Conservation (phyloP, 2,113 vertebrate species). For the Actenoides lindsayi region DNA sequence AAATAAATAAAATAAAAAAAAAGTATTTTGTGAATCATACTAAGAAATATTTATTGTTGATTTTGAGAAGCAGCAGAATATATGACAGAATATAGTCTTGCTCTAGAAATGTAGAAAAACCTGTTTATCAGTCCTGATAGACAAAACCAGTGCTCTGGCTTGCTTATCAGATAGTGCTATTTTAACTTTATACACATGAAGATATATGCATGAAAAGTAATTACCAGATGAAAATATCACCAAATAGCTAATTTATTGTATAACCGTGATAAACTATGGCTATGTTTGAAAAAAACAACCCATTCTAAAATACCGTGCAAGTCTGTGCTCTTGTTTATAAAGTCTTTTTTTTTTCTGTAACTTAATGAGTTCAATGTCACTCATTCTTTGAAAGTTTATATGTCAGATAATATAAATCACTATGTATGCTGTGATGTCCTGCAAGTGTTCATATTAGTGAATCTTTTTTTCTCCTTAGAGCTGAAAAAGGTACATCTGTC, state of each 20-base stretch:
- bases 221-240: conserved; percentile 8
- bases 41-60: background rate
- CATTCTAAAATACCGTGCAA: background rate
- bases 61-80: conserved; percentile 11
- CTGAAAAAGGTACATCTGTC: background rate
- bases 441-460: background rate
- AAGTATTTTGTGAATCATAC: background rate
- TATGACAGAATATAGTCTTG: background rate
- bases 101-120: background rate
- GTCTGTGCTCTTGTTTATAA: background rate
- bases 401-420: background rate
- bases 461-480: background rate
- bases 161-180: background rate
- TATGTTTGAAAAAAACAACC: background rate
- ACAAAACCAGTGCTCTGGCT: background rate
- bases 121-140: background rate
- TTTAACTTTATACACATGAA: conserved; percentile 16
- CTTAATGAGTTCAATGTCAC: background rate
- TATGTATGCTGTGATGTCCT: background rate
- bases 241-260: conserved; percentile 13
- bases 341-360: background rate
- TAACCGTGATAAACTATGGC: background rate
- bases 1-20: background rate
- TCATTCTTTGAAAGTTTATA: background rate
- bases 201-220: background rate